phyloP scores from a whole-genome alignment of 2,113 vertebrate genomes.

The Hoplias malabaricus region DNA sequence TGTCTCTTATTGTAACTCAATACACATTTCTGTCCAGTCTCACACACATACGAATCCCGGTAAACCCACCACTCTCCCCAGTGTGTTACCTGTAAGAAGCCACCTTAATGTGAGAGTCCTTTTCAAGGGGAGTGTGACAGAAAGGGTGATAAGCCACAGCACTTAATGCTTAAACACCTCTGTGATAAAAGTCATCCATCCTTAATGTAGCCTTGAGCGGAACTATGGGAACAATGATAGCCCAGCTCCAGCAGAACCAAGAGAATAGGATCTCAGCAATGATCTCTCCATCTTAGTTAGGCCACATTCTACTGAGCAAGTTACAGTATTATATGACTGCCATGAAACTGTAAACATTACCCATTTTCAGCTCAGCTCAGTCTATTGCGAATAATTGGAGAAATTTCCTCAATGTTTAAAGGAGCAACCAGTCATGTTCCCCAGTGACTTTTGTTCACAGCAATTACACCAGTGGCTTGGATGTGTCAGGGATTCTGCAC shows the following conservation, averaged over 20 bases:
- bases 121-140: constrained; percentile 10
- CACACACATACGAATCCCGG: not conserved
- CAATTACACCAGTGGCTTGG: too few relatives aligned
- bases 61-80: not conserved
- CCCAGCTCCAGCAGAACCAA: not conserved
- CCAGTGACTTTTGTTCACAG: too few relatives aligned
- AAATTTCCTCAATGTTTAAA: too few relatives aligned
- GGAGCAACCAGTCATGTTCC: too few relatives aligned
- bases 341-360: not conserved
- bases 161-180: constrained; percentile 11
- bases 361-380: not conserved
- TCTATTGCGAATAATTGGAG: not conserved
- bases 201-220: constrained; percentile 8
- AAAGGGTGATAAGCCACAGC: constrained; percentile 22
- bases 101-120: constrained; percentile 3
- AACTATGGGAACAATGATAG: constrained; percentile 9
- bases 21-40: not conserved
- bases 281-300: not conserved
- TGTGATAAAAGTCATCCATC: constrained; percentile 2
- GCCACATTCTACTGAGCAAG: not conserved
- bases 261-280: constrained; percentile 5
- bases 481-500: too few relatives aligned
- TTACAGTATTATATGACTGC: not conserved
- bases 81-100: constrained; percentile 3
- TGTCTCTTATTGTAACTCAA: not conserved